Evolutionary conservation across 2,797 vertebrate genomes (phyloP), one percentile per base, ranked within the genome.

Genomic region (Furcifer pardalis): DNA sequence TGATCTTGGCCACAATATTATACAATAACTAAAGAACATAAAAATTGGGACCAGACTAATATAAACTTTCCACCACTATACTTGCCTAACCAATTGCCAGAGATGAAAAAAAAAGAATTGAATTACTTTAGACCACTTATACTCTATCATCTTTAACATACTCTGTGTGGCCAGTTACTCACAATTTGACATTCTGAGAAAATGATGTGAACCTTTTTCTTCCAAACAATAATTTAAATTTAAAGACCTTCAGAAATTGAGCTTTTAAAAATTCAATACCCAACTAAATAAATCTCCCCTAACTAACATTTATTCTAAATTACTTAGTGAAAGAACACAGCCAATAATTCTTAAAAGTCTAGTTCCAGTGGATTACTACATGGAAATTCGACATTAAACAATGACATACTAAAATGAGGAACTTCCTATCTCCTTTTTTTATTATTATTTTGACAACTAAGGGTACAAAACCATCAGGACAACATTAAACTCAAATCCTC

Each of bases 141-240:
- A 0, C 21, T n/a, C 49, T 35, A n/a, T 5, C 4, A 1, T 30
- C 19, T 42, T 63, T 77, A 79, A 44, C 1, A n/a, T 1, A 0
- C 1, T 25, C 52, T n/a, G 9, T 63, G 7, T 68, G 17, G 25
- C n/a, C 52, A 35, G 30, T 60, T 75, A 5, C 35, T 25, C 35
- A 59, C 5, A 44, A 74, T 52, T 10, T 32, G 35, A 5, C 23
- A 76, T 37, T 5, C 2, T 60, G 21, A 60, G 23, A 7, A 49
- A 80, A 42, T 1, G 7, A 13, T 68, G 13, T 21, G 46, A 44
- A 59, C 27, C 40, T 23, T 15, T 69, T 73, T 19, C 10, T 19
- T 9, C n/a, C 35, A 59, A 56, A 32, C 52, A 44, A n/a, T 37
- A 25, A 49, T 32, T 72, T 74, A 82, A 62, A 2, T 37, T 37